Evolutionary conservation across 2,113 vertebrate genomes (phyloP).

Genomic region (Callithrix jacchus): DNA sequence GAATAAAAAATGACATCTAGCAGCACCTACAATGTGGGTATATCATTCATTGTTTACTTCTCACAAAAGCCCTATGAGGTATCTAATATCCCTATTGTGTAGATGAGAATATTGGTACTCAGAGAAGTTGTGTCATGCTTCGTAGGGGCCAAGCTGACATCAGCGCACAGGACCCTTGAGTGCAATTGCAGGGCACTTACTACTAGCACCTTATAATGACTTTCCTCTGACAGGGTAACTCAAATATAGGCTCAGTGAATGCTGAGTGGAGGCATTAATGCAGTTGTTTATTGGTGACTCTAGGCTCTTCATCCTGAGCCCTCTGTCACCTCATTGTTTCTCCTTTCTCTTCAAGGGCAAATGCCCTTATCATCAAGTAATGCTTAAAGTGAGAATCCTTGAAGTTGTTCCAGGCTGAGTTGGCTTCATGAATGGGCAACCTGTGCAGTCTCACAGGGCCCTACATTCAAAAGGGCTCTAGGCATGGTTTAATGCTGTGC

Average conservation of each 20-base stretch:
- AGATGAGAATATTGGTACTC: background rate
- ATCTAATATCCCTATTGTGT: background rate
- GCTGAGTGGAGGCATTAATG: background rate
- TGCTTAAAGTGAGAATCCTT: background rate
- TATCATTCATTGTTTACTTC: background rate
- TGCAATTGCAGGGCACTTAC: background rate
- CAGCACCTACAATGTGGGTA: background rate
- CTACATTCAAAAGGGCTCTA: background rate
- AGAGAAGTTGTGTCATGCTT: background rate
- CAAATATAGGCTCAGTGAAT: background rate
- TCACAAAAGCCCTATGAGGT: background rate
- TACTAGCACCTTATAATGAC: no score
- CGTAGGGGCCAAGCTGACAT: background rate
- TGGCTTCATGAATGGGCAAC: background rate
- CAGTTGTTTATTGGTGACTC: background rate
- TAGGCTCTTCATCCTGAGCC: background rate
- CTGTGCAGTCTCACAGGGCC: rapidly evolving
- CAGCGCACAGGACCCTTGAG: background rate
- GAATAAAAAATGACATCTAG: background rate
- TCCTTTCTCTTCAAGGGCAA: background rate
- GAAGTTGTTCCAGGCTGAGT: background rate
- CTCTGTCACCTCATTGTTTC: background rate
- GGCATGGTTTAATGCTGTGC: background rate
- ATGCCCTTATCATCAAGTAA: background rate
- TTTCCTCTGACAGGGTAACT: background rate